phyloP scores from a whole-genome alignment of 2,113 vertebrate species.

The Xerus inauris region DNA sequence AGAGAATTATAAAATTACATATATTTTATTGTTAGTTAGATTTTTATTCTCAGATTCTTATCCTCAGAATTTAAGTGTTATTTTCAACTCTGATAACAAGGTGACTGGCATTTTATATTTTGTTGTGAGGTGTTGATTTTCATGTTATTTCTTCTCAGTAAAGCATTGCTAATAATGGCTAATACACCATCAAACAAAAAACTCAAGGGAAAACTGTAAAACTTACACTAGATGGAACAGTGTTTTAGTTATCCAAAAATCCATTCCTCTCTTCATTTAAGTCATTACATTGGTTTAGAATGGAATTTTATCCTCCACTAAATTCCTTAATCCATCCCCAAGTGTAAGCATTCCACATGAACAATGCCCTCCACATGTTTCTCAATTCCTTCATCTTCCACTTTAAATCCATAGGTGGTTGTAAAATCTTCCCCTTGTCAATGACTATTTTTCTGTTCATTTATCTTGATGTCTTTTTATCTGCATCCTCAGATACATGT shows the following conservation, averaged over 20 bases:
- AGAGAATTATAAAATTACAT: constrained; percentile 67
- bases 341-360: background rate
- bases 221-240: constrained; percentile 26
- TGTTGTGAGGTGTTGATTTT: constrained; percentile 51
- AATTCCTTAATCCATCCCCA: background rate
- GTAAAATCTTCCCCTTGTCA: background rate
- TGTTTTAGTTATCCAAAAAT: constrained; percentile 11
- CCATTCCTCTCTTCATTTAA: background rate
- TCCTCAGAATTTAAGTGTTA: constrained; percentile 51
- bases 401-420: background rate
- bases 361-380: background rate
- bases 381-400: background rate
- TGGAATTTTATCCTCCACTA: background rate
- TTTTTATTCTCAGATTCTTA: constrained; percentile 67
- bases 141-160: constrained; percentile 12
- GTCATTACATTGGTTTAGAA: background rate
- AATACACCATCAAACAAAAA: background rate
- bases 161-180: constrained; percentile 36
- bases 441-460: background rate
- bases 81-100: constrained; percentile 59
- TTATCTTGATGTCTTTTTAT: background rate
- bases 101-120: constrained; percentile 50
- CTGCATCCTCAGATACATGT: background rate
- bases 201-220: background rate
- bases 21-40: constrained; percentile 73